Conservation (phyloP, 1,140 invertebrate genomes). For the Oscheius sp. region DNA sequence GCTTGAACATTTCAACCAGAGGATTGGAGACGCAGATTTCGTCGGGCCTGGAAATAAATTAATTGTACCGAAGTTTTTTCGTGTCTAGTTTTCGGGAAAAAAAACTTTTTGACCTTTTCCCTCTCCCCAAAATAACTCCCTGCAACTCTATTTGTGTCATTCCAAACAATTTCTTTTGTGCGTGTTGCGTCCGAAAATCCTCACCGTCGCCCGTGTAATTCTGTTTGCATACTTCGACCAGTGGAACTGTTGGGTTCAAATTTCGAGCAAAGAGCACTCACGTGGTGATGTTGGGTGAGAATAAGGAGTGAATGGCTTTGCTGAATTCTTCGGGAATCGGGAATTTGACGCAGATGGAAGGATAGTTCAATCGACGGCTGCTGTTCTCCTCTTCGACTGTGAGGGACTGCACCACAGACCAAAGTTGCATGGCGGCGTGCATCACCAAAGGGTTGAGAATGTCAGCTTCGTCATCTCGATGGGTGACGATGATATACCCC, state of each 20-base stretch:
- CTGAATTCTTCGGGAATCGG: conserved; percentile 55
- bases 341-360: conserved; percentile 60
- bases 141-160: too few relatives aligned
- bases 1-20: conserved; percentile 55
- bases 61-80: not conserved
- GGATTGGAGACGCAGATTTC: conserved; percentile 58
- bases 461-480: conserved; percentile 47
- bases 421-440: conserved; percentile 57
- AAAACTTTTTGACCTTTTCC: too few relatives aligned
- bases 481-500: conserved; percentile 58
- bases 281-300: conserved; percentile 46
- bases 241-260: not conserved
- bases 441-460: conserved; percentile 52
- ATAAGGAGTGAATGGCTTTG: conserved; percentile 34
- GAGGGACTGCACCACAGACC: conserved; percentile 48
- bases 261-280: conserved; percentile 19
- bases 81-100: too few relatives aligned
- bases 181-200: too few relatives aligned
- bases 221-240: not conserved
- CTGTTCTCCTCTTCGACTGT: conserved; percentile 46
- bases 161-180: too few relatives aligned
- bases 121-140: too few relatives aligned
- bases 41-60: conserved; percentile 38
- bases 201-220: not conserved
- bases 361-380: conserved; percentile 48